Percentiles rank a stretch among this genome's conserved stretches.
Conservation (phyloP, 2,797 vertebrate species). For the Oreonectes daqikongensis region DNA sequence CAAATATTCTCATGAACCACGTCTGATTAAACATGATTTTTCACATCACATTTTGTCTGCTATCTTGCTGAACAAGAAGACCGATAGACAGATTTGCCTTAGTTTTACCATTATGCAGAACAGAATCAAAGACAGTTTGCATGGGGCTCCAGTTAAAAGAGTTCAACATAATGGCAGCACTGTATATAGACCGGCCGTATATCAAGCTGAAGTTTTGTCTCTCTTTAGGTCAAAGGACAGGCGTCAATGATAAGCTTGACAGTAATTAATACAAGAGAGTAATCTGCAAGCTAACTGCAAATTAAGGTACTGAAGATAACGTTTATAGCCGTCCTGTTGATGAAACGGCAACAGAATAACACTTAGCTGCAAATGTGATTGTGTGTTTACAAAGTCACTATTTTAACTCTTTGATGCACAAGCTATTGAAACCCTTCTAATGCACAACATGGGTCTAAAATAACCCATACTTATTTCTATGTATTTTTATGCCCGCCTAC, state of each 20-base stretch:
- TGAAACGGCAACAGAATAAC: not conserved
- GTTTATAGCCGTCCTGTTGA: not conserved
- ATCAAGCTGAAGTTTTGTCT: conserved; percentile 8
- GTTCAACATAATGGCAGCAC: conserved; percentile 3
- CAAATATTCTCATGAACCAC: conserved; percentile 65
- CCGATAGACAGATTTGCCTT: not conserved
- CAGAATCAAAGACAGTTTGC: not conserved
- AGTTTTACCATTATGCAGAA: not conserved
- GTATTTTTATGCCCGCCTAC: too few species aligned
- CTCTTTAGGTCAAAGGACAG: not conserved
- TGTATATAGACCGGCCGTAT: conserved; percentile 4
- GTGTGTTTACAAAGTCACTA: not conserved
- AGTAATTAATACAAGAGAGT: not conserved
- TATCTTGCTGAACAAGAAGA: conserved; percentile 10
- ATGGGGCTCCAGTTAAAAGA: not conserved
- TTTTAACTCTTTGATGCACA: too few species aligned
- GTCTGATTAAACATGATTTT: conserved; percentile 69
- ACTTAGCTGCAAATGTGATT: not conserved
- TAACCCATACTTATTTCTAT: too few species aligned
- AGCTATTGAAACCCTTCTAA: too few species aligned
- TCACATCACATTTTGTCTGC: conserved; percentile 40
- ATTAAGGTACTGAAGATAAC: conserved; percentile 12
- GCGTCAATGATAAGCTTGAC: not conserved
- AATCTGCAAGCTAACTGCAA: not conserved
- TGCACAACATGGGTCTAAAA: too few species aligned